phyloP scores from a whole-genome alignment of 64 coral and sea anemone species.

The Pocillopora verrucosa region DNA sequence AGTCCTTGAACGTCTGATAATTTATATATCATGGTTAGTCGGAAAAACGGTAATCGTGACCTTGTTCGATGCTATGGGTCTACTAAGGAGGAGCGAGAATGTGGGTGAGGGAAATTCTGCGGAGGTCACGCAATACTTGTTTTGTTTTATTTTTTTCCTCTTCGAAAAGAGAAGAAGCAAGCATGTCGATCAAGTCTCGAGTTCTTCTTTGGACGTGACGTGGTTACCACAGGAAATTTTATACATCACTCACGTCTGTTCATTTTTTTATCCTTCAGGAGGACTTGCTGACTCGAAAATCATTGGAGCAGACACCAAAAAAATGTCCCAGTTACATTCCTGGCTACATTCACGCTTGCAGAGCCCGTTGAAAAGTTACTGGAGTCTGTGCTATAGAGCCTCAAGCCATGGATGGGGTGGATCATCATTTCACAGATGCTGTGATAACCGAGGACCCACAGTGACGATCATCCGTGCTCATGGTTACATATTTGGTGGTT shows the following conservation, averaged over 20 bases:
- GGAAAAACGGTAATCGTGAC: no score
- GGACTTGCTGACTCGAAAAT: slow-evolving; percentile 14
- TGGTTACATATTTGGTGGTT: slow-evolving; percentile 36
- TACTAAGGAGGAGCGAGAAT: no score
- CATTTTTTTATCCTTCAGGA: background rate
- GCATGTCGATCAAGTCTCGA: no score
- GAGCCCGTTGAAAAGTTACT: background rate
- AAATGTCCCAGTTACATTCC: background rate
- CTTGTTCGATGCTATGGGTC: no score
- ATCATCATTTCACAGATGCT: slow-evolving; percentile 21
- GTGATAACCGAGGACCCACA: slow-evolving; percentile 26
- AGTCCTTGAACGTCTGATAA: background rate
- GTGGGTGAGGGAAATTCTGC: no score
- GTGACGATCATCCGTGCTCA: slow-evolving; percentile 27
- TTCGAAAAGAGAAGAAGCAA: no score
- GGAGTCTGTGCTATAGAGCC: slow-evolving; percentile 24
- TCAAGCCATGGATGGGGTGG: background rate
- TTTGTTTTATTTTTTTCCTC: no score
- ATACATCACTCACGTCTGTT: no score
- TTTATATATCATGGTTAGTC: background rate
- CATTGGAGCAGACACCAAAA: background rate
- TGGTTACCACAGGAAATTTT: no score
- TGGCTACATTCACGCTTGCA: background rate
- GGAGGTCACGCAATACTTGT: no score
- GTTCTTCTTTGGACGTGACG: no score